Base-by-base conservation (phyloP, 1,140 invertebrate genomes). In the Drosophila gunungcola region DNA sequence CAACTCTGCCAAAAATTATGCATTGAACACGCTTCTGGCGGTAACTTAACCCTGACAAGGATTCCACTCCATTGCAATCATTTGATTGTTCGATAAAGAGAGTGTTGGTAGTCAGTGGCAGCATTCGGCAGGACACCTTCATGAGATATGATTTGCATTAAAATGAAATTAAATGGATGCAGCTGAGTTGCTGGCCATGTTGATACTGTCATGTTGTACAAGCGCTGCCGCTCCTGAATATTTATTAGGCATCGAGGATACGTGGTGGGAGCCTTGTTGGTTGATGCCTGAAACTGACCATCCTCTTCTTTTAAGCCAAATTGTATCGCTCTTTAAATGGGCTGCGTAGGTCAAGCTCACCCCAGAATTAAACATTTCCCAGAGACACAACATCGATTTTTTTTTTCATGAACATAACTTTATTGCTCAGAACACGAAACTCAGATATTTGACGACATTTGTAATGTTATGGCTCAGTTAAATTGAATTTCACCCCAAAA, bases 121-220 rank as follows among this genome's bases (percentile, higher is more conserved):
- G 45, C 43, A 16, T 29, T 25, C 16, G 16, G 6, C 29, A 41
- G 60, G 62, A 63, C 65, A 64, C 67, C 73, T 77, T 67, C 52
- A 54, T 54, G 51, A 54, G 48, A 68, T 73, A 63, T 53, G 60
- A 61, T 64, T 51, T 81, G 78, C 82, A 86, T 86, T 86, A 86
- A 86, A 86, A 86, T 79, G 69, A 86, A 81, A 86, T 86, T 86
- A 86, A 86, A 81, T 86, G 82, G 70, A 81, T 86, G 69, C 74
- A 38, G 51, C 51, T 61, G 64, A 57, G 57, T 45, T 56, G 53
- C 49, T 41, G 79, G 34, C 67, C 39, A 36, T 79, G 70, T 73
- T 77, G 79, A 81, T 81, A 81, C 78, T 81, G 76, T 77, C 77
- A 77, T 80, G 77, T 69, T 84, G 81, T 73, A 84, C 62, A 84